Conservation (phyloP, 2,113 vertebrate genomes). For the Dipodomys spectabilis region DNA sequence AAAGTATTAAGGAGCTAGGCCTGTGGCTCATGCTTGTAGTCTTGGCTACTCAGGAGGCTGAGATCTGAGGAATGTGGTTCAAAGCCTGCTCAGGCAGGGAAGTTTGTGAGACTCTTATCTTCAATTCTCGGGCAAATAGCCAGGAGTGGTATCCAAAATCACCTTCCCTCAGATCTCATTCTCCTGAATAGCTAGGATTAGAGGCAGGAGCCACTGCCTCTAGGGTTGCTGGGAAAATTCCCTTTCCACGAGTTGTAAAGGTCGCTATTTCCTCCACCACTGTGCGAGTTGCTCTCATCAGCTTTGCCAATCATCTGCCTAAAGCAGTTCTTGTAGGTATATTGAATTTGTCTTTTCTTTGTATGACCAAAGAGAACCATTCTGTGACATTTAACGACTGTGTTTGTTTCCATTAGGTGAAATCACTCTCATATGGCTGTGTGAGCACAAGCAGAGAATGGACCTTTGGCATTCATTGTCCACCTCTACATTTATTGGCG, state of each 20-base stretch:
- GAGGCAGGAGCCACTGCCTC: no score
- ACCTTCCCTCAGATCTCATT: no score
- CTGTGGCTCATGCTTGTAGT: no score
- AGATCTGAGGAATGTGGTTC: no score
- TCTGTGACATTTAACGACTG: background rate
- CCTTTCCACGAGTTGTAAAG: background rate
- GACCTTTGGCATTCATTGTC: background rate
- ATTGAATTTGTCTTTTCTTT: slow-evolving; percentile 8
- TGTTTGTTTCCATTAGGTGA: slow-evolving; percentile 16
- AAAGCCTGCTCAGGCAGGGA: no score
- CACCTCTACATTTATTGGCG: no score
- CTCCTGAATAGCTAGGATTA: no score
- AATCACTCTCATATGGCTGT: background rate
- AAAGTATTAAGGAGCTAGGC: background rate
- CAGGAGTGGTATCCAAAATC: no score
- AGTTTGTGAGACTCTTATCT: no score
- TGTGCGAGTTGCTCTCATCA: background rate
- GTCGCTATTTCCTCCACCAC: background rate
- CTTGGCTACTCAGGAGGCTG: no score
- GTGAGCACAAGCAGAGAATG: background rate
- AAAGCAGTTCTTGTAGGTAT: background rate
- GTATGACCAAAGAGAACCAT: background rate
- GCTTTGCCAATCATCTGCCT: background rate
- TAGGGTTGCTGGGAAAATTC: background rate
- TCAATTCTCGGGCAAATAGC: no score